A percentile compares a stretch with the other conserved stretches of the same genome.
Evolutionary conservation across 2,888 invertebrate genomes (phyloP).

Genomic region (Arrhopalites spinosus): DNA sequence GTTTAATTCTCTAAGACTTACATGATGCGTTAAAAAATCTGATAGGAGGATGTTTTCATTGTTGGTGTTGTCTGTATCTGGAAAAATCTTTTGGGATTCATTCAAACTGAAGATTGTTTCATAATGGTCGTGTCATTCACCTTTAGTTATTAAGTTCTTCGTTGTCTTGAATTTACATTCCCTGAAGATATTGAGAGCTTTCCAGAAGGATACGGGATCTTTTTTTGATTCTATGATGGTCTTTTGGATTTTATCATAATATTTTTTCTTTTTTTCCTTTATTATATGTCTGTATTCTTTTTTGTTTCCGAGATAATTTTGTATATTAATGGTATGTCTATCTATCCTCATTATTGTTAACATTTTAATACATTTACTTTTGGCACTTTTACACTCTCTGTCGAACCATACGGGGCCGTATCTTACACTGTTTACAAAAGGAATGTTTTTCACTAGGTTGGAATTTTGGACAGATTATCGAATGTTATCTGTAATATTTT

Average conservation of each 20-base stretch:
- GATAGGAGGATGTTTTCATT: too few species aligned
- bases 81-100: too few species aligned
- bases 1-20: not conserved
- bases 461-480: not conserved
- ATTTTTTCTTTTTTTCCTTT: not conserved
- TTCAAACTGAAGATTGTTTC: not conserved
- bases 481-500: not conserved
- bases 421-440: not conserved
- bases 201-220: not conserved
- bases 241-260: not conserved
- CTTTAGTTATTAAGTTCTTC: not conserved
- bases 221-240: not conserved
- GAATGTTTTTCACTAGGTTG: too few species aligned
- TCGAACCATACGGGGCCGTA: not conserved
- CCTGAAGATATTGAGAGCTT: not conserved
- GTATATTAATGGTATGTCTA: not conserved
- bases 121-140: not conserved
- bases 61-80: too few species aligned
- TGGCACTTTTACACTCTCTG: not conserved
- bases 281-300: not conserved
- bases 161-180: not conserved
- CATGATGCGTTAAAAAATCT: not conserved
- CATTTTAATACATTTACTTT: not conserved
- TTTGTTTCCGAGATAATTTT: not conserved
- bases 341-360: not conserved